Evolutionary conservation across 2,888 invertebrate species (phyloP), one percentile per base, ranked within the genome.

Genomic region (Troides oblongomaculatus): DNA sequence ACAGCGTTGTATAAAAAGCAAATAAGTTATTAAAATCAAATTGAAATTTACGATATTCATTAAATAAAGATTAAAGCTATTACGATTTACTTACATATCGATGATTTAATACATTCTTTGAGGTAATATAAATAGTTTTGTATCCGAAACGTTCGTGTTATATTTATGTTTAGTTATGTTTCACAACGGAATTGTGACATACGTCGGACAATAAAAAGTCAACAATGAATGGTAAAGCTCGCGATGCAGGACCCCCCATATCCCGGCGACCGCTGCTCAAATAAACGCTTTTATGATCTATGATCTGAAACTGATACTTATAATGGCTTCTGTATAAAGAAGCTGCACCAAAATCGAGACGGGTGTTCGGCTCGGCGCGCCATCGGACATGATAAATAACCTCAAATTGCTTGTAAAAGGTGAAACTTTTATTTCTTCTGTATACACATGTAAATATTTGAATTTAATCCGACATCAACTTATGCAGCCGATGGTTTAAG

Each of bases 281-380:
- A 86, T 85, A 90, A 89, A 91, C 85, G 89, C 84, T 80, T 89
- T 89, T 90, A 91, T 92, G 92, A 92, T 92, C 91, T 92, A 92
- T 91, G 92, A 92, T 90, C 86, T 89, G 92, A 90, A 92, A 92
- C 87, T 89, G 92, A 92, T 92, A 92, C 92, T 90, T 90, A 88
- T 91, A 89, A 91, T 92, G 87, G 92, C 92, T 92, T 90, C 92
- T 89, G 92, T 92, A 88, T 90, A 89, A 87, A 88, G 88, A 87
- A 89, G 89, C 87, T 88, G 85, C 82, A 86, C 85, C 85, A 83
- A 85, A 88, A 85, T 80, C 82, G 81, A 80, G 81, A 71, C 80
- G 80, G 80, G 81, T 74, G 79, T 79, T 81, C 81, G 80, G 77
- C 77, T 75, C 78, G 76, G 76, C 76, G 74, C 78, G 76, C 73